Percentiles rank a stretch among this genome's conserved stretches.
phyloP scores from a whole-genome alignment of 2,797 vertebrate species.

The Phrynocephalus guinanensis region DNA sequence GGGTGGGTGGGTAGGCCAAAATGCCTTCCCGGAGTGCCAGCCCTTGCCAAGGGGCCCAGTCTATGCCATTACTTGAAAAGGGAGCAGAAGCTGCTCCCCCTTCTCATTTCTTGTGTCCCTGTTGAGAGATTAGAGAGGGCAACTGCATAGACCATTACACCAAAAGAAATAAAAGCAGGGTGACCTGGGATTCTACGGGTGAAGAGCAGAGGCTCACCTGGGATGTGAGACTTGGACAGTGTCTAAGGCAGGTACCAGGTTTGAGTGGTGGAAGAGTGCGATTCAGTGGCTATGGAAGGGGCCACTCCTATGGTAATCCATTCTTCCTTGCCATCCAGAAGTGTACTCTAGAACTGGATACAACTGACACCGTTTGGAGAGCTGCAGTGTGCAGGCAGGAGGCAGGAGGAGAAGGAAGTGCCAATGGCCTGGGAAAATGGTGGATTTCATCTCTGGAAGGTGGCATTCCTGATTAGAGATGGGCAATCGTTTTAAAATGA shows the following conservation, averaged over 20 bases:
- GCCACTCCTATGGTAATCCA: neutral
- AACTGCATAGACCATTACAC: neutral
- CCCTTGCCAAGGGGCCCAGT: too few species aligned
- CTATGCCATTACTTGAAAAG: neutral
- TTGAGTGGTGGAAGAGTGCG: neutral
- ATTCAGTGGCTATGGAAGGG: neutral
- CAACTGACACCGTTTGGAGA: neutral
- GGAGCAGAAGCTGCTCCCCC: neutral
- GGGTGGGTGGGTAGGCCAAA: neutral
- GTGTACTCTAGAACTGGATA: neutral
- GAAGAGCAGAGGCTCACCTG: neutral
- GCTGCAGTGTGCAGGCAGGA: neutral
- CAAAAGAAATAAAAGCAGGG: neutral
- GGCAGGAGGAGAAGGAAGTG: neutral
- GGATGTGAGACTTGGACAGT: neutral
- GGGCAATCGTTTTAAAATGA: too few species aligned
- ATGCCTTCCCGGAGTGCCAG: neutral
- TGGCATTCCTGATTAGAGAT: too few species aligned
- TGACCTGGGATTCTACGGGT: neutral
- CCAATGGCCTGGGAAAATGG: neutral
- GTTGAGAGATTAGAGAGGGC: neutral
- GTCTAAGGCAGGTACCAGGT: neutral
- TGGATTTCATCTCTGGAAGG: neutral
- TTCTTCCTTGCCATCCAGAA: neutral
- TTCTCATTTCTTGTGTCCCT: neutral